Evolutionary conservation across 1,140 invertebrate species (phyloP).

Genomic region (Ridgeia piscesae): DNA sequence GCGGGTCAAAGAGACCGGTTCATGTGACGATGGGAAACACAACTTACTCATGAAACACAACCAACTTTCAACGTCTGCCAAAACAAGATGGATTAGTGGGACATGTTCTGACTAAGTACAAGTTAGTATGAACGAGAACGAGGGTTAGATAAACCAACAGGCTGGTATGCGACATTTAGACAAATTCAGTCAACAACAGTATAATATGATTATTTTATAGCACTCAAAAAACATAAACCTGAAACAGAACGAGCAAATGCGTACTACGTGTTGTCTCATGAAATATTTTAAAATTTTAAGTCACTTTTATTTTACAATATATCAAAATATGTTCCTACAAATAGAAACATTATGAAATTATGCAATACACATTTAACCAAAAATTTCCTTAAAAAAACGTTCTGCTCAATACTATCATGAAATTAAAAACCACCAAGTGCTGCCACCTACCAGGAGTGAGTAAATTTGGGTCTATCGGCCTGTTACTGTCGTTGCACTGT

Average conservation of each 20-base stretch:
- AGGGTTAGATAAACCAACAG: not conserved
- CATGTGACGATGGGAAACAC: not conserved
- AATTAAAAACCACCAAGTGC: not conserved
- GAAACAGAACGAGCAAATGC: not conserved
- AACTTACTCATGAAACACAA: not conserved
- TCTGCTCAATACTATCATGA: not conserved
- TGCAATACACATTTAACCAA: not conserved
- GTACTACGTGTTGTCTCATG: not conserved
- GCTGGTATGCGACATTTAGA: not conserved
- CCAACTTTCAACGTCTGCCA: not conserved
- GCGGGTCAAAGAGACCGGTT: not conserved
- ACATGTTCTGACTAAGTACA: not conserved
- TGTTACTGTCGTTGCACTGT: slow-evolving; percentile 68
- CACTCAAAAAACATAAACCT: not conserved
- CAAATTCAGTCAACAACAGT: not conserved
- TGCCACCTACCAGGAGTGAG: slow-evolving; percentile 74
- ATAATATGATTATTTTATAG: not conserved
- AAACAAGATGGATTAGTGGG: not conserved
- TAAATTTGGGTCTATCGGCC: slow-evolving; percentile 77
- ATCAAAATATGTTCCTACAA: too few species aligned
- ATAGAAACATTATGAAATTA: too few species aligned
- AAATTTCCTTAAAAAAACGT: not conserved
- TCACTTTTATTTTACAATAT: too few species aligned
- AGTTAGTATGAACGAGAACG: not conserved
- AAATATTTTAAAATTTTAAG: not conserved